These are phyloP conservation scores for Columba livia DNA, from an alignment of 2,113 vertebrate species.

Conservation along the genomic window DNA sequence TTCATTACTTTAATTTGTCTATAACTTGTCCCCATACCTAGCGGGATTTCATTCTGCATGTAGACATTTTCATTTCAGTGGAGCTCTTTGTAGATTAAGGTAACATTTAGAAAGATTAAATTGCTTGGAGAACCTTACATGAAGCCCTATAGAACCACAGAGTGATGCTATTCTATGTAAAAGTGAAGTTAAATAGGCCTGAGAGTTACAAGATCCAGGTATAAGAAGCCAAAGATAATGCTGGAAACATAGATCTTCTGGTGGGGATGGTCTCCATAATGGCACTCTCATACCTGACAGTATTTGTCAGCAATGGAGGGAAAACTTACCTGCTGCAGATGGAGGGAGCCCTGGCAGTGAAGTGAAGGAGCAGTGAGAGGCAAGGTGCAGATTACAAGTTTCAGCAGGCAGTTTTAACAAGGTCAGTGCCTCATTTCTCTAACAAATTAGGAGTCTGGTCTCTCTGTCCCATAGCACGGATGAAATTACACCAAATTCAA, in stretches of 20 bases:
- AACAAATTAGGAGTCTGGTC: slow-evolving; percentile 38
- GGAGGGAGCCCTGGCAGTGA: not conserved
- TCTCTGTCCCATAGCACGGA: not conserved
- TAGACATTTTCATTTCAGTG: not conserved
- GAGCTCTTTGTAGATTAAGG: not conserved
- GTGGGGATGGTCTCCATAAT: not conserved
- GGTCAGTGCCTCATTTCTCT: slow-evolving; percentile 26
- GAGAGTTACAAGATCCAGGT: not conserved
- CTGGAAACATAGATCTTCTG: not conserved
- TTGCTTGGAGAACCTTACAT: not conserved
- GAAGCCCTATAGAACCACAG: not conserved
- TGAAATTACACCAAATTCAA: slow-evolving; percentile 24
- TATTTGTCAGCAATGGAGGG: not conserved
- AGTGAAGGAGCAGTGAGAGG: not conserved
- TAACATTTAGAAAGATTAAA: not conserved
- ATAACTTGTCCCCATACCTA: not conserved
- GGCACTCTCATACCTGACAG: not conserved
- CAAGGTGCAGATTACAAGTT: not conserved
- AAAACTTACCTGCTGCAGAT: not conserved
- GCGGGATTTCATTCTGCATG: not conserved
- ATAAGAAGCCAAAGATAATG: not conserved
- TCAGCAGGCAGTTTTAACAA: not conserved
- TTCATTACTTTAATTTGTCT: not conserved
- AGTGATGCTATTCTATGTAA: not conserved
- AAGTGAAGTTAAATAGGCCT: not conserved